These are phyloP conservation scores for Cheilosia impressa DNA, from an alignment of 2,888 invertebrate genomes.

Conservation along the genomic window DNA sequence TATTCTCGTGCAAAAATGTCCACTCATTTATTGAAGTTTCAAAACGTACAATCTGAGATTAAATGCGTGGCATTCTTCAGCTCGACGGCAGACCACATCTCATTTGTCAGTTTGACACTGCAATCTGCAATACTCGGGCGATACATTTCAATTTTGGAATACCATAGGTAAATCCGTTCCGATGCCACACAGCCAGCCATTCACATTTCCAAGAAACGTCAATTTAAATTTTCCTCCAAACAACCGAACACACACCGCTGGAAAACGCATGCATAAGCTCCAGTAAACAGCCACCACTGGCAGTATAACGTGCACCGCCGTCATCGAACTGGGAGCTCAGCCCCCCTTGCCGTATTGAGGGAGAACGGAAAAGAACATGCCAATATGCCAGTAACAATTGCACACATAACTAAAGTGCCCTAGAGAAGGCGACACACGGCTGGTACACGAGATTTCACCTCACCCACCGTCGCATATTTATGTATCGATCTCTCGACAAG, in stretches of 20 bases:
- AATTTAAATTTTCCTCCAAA: slow-evolving; percentile 43
- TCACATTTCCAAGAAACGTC: slow-evolving; percentile 25
- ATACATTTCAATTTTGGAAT: slow-evolving; percentile 13
- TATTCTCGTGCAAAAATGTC: too few species aligned
- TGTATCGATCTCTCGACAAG: slow-evolving; percentile 58
- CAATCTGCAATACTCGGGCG: slow-evolving; percentile 8
- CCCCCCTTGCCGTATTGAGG: slow-evolving; percentile 33
- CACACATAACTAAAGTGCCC: slow-evolving; percentile 52
- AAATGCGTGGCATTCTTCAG: too few species aligned
- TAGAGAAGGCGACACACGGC: slow-evolving; percentile 14
- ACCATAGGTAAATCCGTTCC: background rate
- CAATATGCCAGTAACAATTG: slow-evolving; percentile 69
- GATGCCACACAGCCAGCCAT: slow-evolving; percentile 8
- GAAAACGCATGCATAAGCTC: slow-evolving; percentile 42
- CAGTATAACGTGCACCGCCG: slow-evolving; percentile 32
- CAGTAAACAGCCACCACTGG: slow-evolving; percentile 37
- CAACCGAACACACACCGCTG: slow-evolving; percentile 29
- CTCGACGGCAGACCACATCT: background rate
- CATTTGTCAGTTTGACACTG: slow-evolving; percentile 40
- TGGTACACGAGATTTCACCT: slow-evolving; percentile 26
- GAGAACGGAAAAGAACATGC: slow-evolving; percentile 20
- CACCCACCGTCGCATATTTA: background rate
- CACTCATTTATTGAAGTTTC: too few species aligned
- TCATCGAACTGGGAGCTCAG: slow-evolving; percentile 24
- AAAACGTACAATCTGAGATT: too few species aligned